Evolutionary conservation across 2,797 vertebrate species (phyloP), one percentile per base, ranked within the genome.

Genomic region (Gymnodraco acuticeps): DNA sequence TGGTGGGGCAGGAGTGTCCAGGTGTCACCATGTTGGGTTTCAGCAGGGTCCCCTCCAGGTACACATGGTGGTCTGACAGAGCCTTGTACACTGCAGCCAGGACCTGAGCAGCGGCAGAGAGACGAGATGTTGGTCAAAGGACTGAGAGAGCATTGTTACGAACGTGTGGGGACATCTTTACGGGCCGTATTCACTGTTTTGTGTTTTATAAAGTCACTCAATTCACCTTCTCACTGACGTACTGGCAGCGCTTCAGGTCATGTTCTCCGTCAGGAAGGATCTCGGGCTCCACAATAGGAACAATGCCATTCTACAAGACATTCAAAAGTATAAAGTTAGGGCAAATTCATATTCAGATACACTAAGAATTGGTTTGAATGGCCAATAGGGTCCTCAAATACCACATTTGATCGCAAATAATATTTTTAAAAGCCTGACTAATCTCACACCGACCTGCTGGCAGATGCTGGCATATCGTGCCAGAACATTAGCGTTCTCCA

Each of bases 11-110:
- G 84, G 96, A 95, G 84, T 99, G 98, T 81, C 98, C 98, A 0
- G 98, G 92, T 3, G 98, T 99, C 89, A 99, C 98, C 98, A 99
- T 99, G 93, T 99, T 99, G 88, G 98, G 98, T 78, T 99, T 99
- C 75, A 99, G 95, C 82, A 99, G 91, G 0, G 98, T 99, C 3
- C 98, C 98, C 80, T 99, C 98, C 92, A 99, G 93, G 93, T 99
- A 99, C 64, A 99, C 94, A 0, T 99, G 98, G 89, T 99, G 98
- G 88, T 99, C 98, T 0, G 96, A 99, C 86, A 99, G 95, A 23
- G 98, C 95, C 92, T 99, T 99, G 93, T 99, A 99, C 69, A 97
- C 96, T 6, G 98, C 97, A 80, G 98, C 97, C 58, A 99, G 93
- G 45, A 99, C 97, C 98, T 99, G 8, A 15, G 55, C 23, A 73